Conservation (phyloP, 2,888 invertebrate genomes). For the Allygus modestus region DNA sequence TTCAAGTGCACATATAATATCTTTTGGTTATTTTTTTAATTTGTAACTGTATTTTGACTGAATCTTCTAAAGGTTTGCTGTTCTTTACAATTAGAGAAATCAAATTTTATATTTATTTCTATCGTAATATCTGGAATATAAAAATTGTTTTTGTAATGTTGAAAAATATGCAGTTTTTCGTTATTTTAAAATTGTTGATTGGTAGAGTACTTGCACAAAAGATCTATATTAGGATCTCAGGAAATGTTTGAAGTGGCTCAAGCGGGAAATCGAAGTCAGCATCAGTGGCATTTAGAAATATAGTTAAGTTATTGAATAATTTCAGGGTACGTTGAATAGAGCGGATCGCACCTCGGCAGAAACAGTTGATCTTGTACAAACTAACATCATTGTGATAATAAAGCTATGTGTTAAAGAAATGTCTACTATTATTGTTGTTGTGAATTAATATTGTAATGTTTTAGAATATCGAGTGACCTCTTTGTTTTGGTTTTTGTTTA, state of each 20-base stretch:
- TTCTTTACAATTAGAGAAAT: too few relatives aligned
- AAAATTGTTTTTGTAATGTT: too few relatives aligned
- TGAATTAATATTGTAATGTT: conserved; percentile 32
- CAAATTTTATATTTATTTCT: too few relatives aligned
- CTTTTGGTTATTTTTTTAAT: too few relatives aligned
- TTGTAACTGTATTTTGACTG: too few relatives aligned
- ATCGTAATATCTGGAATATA: too few relatives aligned
- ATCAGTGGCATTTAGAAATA: conserved; percentile 54
- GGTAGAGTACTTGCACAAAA: conserved; percentile 9
- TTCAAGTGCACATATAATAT: too few relatives aligned
- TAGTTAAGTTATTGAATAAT: conserved; percentile 51
- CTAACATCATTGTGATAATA: conserved; percentile 53
- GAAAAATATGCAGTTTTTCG: too few relatives aligned
- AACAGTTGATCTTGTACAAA: conserved; percentile 37
- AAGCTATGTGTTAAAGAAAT: conserved; percentile 42
- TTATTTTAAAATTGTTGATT: neutral
- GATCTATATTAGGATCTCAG: conserved; percentile 48
- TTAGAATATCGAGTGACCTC: conserved; percentile 35
- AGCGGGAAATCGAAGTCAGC: conserved; percentile 15
- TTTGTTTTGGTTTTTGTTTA: conserved; percentile 9
- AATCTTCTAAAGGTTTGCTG: too few relatives aligned
- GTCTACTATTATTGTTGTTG: conserved; percentile 38
- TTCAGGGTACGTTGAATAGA: conserved; percentile 29
- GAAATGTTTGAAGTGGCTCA: conserved; percentile 48
- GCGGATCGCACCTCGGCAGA: neutral